Base-by-base conservation (phyloP, 2,797 vertebrate genomes). In the Sebastes dallii region DNA sequence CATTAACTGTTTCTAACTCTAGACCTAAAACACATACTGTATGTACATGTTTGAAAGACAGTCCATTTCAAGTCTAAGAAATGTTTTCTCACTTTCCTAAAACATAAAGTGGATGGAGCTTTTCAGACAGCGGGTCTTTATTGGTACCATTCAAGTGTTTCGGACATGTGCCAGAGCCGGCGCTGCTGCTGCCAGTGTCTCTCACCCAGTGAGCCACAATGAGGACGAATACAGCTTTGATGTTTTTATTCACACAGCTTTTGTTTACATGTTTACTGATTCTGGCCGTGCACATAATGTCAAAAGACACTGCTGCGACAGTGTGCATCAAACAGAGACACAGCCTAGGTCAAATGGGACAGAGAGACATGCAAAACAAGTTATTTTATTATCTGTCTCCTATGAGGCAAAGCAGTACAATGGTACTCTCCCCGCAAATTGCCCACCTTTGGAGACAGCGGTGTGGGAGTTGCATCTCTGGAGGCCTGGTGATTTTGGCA, bases 401-500 rank as follows among this genome's bases (percentile, higher is more conserved):
- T 77, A 11, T 52, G 66, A 69, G 65, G 66, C 34, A 52, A 29
- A 67, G 65, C 59, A 34, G 71, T 62, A 80, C 68, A 86, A 74
- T 82, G 29, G 34, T 69, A 12, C 10, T 60, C 54, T 80, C 59
- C 69, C 75, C 34, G 39, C 66, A 87, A 88, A 91, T 89, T 87
- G 84, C 83, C 81, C 87, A 93, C 90, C 92, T 95, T 92, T 81
- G 60, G 70, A 82, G 83, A 81, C 69, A 58, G 75, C 66, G 32
- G 80, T 75, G 90, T 89, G 93, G 94, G 92, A 86, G 91, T 91
- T 77, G 69, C 68, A 88, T 86, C 89, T 91, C 87, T 87, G 68
- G 86, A 72, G 89, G 88, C 84, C 77, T 66, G 86, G 83, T 90
- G 92, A 92, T 88, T 93, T 88, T 86, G 88, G 77, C 66, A 79